A percentile compares a stretch with the other conserved stretches of the same genome.
These are phyloP conservation scores for Andrena dorsata DNA, from an alignment of 2,888 invertebrate genomes.

Conservation along the genomic window DNA sequence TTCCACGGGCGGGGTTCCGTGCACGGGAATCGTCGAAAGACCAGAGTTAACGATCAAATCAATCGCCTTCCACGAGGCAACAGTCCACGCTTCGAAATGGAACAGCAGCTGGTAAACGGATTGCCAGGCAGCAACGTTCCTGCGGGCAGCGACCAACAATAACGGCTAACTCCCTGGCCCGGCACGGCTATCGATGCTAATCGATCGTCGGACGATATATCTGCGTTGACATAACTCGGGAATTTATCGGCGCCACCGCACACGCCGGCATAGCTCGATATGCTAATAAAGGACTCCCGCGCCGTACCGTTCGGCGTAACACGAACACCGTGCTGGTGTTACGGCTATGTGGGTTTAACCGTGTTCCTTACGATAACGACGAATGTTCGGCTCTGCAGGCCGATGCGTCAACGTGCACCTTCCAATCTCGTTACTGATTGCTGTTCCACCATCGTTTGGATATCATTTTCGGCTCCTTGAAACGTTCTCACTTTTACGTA, in stretches of 20 bases:
- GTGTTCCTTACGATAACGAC: conserved; percentile 41
- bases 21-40: background rate
- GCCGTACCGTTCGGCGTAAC: conserved; percentile 39
- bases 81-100: conserved; percentile 25
- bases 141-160: conserved; percentile 71
- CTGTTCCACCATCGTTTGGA: too few species aligned
- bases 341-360: conserved; percentile 48
- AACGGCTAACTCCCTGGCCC: conserved; percentile 70
- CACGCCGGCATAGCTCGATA: conserved; percentile 69
- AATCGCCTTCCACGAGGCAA: conserved; percentile 2
- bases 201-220: conserved; percentile 80
- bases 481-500: too few species aligned
- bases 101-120: conserved; percentile 62
- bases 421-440: background rate
- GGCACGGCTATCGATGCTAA: conserved; percentile 81
- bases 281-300: conserved; percentile 76
- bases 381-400: conserved; percentile 40
- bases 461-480: too few species aligned
- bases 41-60: background rate
- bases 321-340: conserved; percentile 24
- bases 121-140: conserved; percentile 67
- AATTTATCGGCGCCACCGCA: conserved; percentile 79
- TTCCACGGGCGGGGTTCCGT: background rate
- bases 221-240: conserved; percentile 80
- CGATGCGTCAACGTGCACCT: conserved; percentile 24